phyloP scores from a whole-genome alignment of 2,888 invertebrate species.

The Pterostichus madidus region DNA sequence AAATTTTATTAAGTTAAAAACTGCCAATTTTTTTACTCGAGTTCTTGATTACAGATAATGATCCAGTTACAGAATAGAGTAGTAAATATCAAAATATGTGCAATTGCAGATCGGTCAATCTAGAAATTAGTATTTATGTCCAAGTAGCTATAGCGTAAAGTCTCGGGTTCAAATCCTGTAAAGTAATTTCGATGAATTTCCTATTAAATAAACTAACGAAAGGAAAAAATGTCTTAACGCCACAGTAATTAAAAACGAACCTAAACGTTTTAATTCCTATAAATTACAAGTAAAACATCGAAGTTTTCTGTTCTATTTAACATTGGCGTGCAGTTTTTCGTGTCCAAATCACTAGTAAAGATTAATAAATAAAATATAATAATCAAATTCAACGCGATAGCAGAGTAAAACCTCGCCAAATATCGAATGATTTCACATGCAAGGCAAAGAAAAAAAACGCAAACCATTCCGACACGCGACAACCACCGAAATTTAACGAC shows the following conservation, averaged over 20 bases:
- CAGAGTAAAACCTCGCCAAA: neutral
- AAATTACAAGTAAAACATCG: slow-evolving; percentile 32
- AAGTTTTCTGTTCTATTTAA: slow-evolving; percentile 47
- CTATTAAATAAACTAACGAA: no score
- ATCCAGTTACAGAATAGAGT: no score
- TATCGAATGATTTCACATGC: slow-evolving; percentile 28
- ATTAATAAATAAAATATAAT: slow-evolving; percentile 45
- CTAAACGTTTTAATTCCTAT: slow-evolving; percentile 15
- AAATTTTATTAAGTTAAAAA: no score
- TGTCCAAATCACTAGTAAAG: slow-evolving; percentile 23
- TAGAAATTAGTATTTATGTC: no score
- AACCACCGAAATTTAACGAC: slow-evolving; percentile 23
- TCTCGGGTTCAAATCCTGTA: no score
- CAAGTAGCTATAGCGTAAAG: no score
- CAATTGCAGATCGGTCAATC: no score
- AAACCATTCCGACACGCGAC: slow-evolving; percentile 27
- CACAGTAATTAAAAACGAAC: slow-evolving; percentile 11
- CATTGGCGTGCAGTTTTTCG: slow-evolving; percentile 17
- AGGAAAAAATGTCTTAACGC: neutral
- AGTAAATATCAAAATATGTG: no score
- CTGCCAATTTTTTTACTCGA: no score
- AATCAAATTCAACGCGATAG: slow-evolving; percentile 41
- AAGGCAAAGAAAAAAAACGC: neutral
- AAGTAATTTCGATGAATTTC: no score
- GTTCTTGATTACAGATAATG: no score